Evolutionary conservation across 2,113 vertebrate genomes (phyloP).

Genomic region (Thalassoma bifasciatum): DNA sequence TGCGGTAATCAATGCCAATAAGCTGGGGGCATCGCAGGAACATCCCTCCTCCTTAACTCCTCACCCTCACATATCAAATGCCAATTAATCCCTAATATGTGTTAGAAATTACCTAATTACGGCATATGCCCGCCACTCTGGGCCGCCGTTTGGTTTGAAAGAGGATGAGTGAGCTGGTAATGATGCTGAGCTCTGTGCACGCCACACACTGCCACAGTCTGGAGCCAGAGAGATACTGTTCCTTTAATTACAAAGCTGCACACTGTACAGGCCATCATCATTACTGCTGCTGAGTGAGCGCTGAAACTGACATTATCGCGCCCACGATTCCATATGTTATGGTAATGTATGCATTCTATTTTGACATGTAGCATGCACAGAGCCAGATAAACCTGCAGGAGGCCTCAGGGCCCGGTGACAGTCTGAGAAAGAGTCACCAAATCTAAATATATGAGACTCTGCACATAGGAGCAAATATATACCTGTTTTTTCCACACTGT

Average conservation of each 20-base stretch:
- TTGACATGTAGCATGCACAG: neutral
- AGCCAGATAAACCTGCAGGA: neutral
- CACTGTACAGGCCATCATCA: conserved; percentile 37
- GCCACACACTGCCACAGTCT: conserved; percentile 19
- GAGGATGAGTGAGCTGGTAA: conserved; percentile 63
- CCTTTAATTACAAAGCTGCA: conserved; percentile 63
- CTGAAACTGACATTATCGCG: neutral
- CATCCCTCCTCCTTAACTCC: conserved; percentile 60
- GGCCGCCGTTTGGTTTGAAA: conserved; percentile 34
- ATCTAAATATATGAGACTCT: neutral
- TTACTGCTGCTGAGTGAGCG: conserved; percentile 28
- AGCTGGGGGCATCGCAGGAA: conserved; percentile 42
- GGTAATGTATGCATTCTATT: neutral
- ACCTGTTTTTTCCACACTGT: no score
- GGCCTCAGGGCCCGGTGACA: no score
- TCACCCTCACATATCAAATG: conserved; percentile 66
- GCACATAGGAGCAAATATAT: no score
- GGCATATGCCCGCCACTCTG: conserved; percentile 46
- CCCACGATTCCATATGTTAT: neutral
- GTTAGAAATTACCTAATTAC: conserved; percentile 72
- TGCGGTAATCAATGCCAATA: conserved; percentile 65
- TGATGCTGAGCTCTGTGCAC: conserved; percentile 51
- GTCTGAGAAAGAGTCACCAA: no score
- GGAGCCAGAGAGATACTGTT: conserved; percentile 46
- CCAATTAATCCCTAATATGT: conserved; percentile 77